Percentiles rank a stretch among this genome's conserved stretches.
Evolutionary conservation across 2,888 invertebrate genomes (phyloP).

Genomic region (Scaptomyza polygonia): DNA sequence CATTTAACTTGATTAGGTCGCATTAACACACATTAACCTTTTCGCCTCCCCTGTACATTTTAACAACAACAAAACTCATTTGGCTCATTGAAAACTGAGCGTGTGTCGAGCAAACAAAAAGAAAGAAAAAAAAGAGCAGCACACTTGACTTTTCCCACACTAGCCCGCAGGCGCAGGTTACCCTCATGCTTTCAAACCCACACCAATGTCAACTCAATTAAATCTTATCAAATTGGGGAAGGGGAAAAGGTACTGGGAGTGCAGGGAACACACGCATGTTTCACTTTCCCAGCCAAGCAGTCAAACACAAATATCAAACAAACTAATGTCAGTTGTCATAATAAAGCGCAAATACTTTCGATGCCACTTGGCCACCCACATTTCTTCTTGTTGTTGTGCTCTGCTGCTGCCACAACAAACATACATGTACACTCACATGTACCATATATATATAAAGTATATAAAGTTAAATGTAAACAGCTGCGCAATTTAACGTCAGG

Average conservation of each 20-base stretch:
- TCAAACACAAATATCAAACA: slow-evolving; percentile 75
- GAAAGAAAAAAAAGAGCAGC: slow-evolving; percentile 38
- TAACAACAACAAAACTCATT: slow-evolving; percentile 27
- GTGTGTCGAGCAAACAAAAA: slow-evolving; percentile 47
- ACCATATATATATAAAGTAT: not conserved
- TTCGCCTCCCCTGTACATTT: slow-evolving; percentile 25
- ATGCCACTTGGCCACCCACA: slow-evolving; percentile 66
- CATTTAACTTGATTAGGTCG: slow-evolving; percentile 65
- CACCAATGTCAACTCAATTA: slow-evolving; percentile 70
- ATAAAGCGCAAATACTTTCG: slow-evolving; percentile 79
- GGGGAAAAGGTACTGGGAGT: slow-evolving; percentile 15
- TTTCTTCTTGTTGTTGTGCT: slow-evolving; percentile 25
- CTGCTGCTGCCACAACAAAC: slow-evolving; percentile 4
- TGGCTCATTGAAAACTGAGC: slow-evolving; percentile 35
- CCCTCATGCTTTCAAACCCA: not conserved
- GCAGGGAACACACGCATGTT: not conserved
- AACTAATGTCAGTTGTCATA: slow-evolving; percentile 79
- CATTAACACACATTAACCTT: slow-evolving; percentile 55
- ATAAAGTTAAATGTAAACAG: slow-evolving; percentile 76
- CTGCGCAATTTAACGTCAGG: slow-evolving; percentile 77
- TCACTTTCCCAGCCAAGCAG: slow-evolving; percentile 20
- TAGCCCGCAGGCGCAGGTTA: too few relatives aligned
- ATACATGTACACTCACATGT: slow-evolving; percentile 18
- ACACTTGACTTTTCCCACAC: slow-evolving; percentile 79
- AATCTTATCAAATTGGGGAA: slow-evolving; percentile 71